phyloP scores from a whole-genome alignment of 2,797 vertebrate genomes.

The Gallinago nigripennis region DNA sequence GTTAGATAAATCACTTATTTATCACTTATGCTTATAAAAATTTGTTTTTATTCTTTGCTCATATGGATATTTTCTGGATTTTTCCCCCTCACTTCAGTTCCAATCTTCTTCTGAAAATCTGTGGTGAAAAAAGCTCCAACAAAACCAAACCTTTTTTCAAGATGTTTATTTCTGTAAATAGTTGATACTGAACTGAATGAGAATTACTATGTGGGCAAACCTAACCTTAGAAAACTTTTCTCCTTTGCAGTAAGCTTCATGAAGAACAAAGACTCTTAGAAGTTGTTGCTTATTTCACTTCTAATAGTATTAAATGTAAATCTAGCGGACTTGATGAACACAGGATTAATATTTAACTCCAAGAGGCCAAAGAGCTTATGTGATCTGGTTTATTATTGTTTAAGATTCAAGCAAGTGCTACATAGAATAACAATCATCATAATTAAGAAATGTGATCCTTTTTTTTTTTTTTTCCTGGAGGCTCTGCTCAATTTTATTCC shows the following conservation, averaged over 20 bases:
- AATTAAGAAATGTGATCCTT: neutral
- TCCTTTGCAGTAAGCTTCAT: neutral
- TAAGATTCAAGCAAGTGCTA: neutral
- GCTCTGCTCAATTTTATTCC: neutral
- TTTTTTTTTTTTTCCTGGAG: neutral
- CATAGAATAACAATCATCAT: neutral
- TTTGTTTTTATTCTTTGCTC: neutral
- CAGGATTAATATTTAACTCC: neutral
- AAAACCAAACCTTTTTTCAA: neutral
- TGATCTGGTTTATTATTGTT: neutral
- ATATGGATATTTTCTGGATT: neutral
- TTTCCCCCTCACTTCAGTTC: accelerated
- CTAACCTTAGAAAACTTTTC: neutral
- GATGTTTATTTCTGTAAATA: neutral
- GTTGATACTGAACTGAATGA: neutral
- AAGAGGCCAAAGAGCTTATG: neutral
- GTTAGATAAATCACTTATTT: neutral
- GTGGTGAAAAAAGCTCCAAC: accelerated
- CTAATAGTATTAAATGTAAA: neutral
- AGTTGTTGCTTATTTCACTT: neutral
- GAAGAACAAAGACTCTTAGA: neutral
- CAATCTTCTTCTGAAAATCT: neutral
- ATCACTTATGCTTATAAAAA: neutral
- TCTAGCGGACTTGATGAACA: neutral
- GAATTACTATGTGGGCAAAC: neutral